Conservation (phyloP, 2,888 invertebrate genomes). For the Yponomeuta malinellus region DNA sequence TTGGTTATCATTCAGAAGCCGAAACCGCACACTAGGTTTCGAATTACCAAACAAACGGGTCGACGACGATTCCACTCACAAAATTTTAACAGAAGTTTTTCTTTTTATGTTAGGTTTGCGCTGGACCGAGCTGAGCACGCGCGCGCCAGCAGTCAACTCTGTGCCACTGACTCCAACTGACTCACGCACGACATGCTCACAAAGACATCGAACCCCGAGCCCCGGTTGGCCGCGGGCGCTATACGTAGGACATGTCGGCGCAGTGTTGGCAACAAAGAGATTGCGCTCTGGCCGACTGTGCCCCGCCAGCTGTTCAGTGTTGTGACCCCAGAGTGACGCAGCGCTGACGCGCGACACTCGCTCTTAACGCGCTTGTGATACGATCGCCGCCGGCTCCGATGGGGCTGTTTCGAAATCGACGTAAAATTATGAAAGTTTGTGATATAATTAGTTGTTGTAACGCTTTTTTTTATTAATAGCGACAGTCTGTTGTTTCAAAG, state of each 20-base stretch:
- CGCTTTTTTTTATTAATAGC: background rate
- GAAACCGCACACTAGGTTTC: background rate
- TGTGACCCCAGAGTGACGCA: conserved; percentile 40
- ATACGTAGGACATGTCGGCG: conserved; percentile 3
- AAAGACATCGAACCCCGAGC: conserved; percentile 8
- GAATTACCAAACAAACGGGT: background rate
- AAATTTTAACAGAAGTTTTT: background rate
- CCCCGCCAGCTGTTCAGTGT: conserved; percentile 67
- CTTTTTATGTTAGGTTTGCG: background rate
- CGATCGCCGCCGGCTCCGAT: conserved; percentile 16
- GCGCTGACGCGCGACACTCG: conserved; percentile 54
- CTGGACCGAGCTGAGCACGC: background rate
- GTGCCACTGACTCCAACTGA: background rate
- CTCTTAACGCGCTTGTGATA: conserved; percentile 27
- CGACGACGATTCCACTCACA: too few relatives aligned
- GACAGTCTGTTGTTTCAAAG: background rate
- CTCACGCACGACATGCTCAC: background rate
- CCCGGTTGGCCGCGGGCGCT: background rate
- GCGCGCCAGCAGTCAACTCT: background rate
- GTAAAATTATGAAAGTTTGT: background rate
- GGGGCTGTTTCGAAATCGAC: background rate
- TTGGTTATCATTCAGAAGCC: background rate
- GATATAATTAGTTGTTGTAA: background rate
- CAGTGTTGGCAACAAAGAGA: conserved; percentile 44
- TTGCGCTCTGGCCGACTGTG: conserved; percentile 26